These are phyloP conservation scores for Acestrorhynchus altus DNA, from an alignment of 2,797 vertebrate species.

Conservation along the genomic window DNA sequence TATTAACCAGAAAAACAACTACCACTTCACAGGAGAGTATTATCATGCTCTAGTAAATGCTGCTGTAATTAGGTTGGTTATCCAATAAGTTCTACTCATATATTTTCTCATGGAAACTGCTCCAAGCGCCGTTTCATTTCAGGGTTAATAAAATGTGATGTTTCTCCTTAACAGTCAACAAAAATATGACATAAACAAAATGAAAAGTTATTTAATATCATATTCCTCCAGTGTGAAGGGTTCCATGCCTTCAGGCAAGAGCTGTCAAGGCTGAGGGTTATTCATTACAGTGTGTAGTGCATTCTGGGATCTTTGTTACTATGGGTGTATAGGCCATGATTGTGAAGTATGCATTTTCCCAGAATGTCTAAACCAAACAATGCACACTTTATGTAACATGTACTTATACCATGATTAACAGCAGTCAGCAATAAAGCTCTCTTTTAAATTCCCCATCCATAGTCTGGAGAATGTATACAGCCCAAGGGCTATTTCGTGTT, in stretches of 20 bases:
- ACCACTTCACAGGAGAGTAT: conserved; percentile 19
- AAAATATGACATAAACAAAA: not conserved
- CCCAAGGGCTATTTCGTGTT: not conserved
- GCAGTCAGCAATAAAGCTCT: not conserved
- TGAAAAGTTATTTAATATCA: conserved; percentile 12
- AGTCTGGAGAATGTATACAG: not conserved
- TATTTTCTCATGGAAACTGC: not conserved
- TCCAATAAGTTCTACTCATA: too few relatives aligned
- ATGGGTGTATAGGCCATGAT: not conserved
- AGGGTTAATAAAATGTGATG: conserved; percentile 8
- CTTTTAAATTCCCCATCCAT: not conserved
- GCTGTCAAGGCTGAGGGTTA: not conserved
- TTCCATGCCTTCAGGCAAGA: not conserved
- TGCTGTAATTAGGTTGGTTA: not conserved
- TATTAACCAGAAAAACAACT: conserved; percentile 23
- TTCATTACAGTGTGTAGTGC: not conserved
- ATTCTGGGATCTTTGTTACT: not conserved
- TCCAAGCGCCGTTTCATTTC: conserved; percentile 1
- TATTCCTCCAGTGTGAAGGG: not conserved
- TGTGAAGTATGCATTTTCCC: not conserved
- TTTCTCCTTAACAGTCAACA: conserved; percentile 2
- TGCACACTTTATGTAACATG: not conserved
- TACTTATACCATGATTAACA: not conserved
- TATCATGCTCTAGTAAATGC: not conserved
- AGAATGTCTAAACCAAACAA: not conserved